These are phyloP conservation scores for Prostheceraeus crozeri DNA, from an alignment of 2,888 invertebrate genomes.

Conservation along the genomic window DNA sequence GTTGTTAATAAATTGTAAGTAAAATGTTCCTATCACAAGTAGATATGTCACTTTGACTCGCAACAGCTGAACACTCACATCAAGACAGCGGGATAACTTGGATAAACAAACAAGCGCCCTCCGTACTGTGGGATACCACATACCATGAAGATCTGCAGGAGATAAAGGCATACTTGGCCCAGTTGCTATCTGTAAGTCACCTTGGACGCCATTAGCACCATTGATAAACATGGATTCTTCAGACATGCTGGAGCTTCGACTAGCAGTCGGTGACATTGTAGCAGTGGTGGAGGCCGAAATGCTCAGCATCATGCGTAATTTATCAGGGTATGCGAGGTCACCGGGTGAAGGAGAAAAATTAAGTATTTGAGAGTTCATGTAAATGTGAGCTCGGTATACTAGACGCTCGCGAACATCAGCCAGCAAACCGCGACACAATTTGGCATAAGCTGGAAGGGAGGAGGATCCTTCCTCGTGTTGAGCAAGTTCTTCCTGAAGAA, in stretches of 20 bases:
- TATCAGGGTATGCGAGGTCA: conserved; percentile 93
- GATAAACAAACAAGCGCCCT: conserved; percentile 87
- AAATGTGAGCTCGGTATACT: conserved; percentile 87
- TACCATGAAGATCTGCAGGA: conserved; percentile 91
- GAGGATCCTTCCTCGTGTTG: background rate
- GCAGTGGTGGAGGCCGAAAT: no score
- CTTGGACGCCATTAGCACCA: no score
- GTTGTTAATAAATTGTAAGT: no score
- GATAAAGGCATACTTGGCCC: conserved; percentile 62
- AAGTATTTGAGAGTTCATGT: conserved; percentile 80
- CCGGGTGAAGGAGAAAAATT: conserved; percentile 73
- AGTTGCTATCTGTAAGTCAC: no score
- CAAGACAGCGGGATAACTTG: conserved; percentile 80
- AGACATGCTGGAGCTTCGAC: no score
- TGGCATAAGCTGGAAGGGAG: background rate
- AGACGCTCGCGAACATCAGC: conserved; percentile 87
- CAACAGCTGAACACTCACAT: conserved; percentile 53
- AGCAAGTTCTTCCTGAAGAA: conserved; percentile 66
- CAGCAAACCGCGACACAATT: conserved; percentile 73
- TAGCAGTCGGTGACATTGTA: no score
- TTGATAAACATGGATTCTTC: no score
- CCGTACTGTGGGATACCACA: conserved; percentile 98
- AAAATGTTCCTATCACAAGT: no score
- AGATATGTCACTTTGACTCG: no score
- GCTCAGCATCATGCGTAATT: conserved; percentile 96